These are phyloP conservation scores for Palythoa caribaeorum DNA, from an alignment of 92 coral and sea anemone species.

Conservation along the genomic window DNA sequence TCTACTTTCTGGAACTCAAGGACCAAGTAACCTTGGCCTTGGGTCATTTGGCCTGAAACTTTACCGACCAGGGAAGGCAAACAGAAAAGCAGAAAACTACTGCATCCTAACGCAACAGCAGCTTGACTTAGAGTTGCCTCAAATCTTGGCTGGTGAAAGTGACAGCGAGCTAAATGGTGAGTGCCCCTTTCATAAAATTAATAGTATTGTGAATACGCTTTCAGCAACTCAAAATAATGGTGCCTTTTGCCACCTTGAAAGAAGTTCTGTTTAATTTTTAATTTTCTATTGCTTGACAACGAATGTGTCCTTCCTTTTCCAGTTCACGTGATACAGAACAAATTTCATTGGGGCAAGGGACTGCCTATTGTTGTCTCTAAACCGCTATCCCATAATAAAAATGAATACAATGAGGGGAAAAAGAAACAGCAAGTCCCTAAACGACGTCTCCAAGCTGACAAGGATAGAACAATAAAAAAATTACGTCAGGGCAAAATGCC, in stretches of 20 bases:
- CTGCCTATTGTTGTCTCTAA: no score
- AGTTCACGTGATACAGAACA: no score
- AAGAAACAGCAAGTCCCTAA: no score
- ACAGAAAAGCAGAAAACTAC: slow-evolving; percentile 48
- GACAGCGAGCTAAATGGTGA: slow-evolving; percentile 53
- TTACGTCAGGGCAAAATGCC: no score
- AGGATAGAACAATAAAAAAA: no score
- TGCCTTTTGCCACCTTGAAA: neutral
- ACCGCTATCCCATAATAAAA: no score
- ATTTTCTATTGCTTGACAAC: no score
- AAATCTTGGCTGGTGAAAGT: slow-evolving; percentile 31
- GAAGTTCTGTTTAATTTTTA: neutral
- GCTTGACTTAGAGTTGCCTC: slow-evolving; percentile 52
- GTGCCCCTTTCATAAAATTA: neutral
- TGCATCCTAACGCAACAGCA: slow-evolving; percentile 46
- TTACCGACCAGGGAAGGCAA: slow-evolving; percentile 38
- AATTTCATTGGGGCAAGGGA: no score
- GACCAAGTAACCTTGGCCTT: slow-evolving; percentile 31
- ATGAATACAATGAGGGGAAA: no score
- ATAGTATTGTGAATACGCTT: neutral
- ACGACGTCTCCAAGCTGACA: no score
- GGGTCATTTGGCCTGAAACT: slow-evolving; percentile 40
- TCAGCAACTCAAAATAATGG: neutral
- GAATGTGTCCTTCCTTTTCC: no score
- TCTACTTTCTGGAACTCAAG: neutral